Percentiles rank a stretch among this genome's conserved stretches.
Conservation (phyloP, 92 coral and sea anemone species). For the Siderastrea siderea region DNA sequence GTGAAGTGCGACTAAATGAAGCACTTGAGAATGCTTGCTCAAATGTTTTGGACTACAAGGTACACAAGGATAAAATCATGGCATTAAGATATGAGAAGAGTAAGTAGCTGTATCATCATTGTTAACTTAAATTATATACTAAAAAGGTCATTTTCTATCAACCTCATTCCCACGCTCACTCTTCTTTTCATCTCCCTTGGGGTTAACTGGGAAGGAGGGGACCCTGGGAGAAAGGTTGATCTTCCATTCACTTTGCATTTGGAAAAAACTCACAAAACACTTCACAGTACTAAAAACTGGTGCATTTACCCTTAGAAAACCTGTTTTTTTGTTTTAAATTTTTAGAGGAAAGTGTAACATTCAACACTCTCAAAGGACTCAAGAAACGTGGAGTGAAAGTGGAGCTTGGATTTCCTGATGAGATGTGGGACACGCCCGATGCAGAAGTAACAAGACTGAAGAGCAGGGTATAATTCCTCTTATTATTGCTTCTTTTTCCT, state of each 20-base stretch:
- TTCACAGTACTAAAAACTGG: neutral
- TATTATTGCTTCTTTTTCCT: neutral
- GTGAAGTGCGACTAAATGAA: slow-evolving; percentile 89
- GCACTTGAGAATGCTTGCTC: slow-evolving; percentile 94
- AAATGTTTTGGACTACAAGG: slow-evolving; percentile 92
- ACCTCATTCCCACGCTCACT: no score
- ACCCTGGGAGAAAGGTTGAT: no score
- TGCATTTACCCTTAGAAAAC: neutral
- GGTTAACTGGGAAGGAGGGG: no score
- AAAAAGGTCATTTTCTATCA: neutral
- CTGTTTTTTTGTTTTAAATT: neutral
- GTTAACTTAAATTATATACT: neutral
- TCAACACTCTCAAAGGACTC: slow-evolving; percentile 91
- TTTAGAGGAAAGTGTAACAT: slow-evolving; percentile 93
- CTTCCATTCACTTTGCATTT: no score
- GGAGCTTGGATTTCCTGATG: slow-evolving; percentile 97
- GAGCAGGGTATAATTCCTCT: slow-evolving; percentile 68
- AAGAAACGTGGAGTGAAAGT: slow-evolving; percentile 94
- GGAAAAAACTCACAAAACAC: neutral
- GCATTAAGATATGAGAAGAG: slow-evolving; percentile 94
- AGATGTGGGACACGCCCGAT: slow-evolving; percentile 99
- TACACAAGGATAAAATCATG: slow-evolving; percentile 90
- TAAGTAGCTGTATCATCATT: neutral
- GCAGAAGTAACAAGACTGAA: slow-evolving; percentile 93
- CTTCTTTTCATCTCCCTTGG: no score